Conservation (phyloP, 2,113 vertebrate species). For the Dissostichus mawsoni region DNA sequence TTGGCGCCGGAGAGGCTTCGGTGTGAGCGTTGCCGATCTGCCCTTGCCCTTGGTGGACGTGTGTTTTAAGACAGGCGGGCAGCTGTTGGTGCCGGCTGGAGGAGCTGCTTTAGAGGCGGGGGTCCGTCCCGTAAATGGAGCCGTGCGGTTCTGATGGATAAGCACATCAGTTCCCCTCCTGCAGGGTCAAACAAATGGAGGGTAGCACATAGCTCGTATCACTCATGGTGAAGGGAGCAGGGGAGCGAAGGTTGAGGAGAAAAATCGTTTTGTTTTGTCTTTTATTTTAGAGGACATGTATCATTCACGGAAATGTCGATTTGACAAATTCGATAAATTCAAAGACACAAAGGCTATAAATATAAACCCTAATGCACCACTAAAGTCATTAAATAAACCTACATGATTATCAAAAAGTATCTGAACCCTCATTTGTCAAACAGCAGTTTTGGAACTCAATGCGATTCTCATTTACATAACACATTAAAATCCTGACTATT, state of each 20-base stretch:
- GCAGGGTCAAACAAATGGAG: conserved; percentile 81
- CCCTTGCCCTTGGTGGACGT: conserved; percentile 79
- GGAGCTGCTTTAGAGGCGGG: conserved; percentile 76
- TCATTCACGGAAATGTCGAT: conserved; percentile 14
- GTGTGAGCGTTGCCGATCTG: conserved; percentile 60
- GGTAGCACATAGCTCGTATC: conserved; percentile 63
- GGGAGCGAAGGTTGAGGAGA: conserved; percentile 31
- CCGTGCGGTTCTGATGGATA: conserved; percentile 81
- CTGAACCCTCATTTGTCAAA: neutral
- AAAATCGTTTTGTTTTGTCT: neutral
- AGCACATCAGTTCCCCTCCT: conserved; percentile 78
- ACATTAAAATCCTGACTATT: neutral
- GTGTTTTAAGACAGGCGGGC: conserved; percentile 77
- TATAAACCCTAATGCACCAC: neutral
- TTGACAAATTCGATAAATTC: neutral
- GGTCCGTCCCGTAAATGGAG: conserved; percentile 79
- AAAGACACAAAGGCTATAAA: neutral
- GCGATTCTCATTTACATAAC: neutral
- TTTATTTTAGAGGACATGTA: conserved; percentile 20
- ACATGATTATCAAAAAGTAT: neutral
- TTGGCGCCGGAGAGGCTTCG: conserved; percentile 37
- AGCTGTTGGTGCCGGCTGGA: conserved; percentile 78
- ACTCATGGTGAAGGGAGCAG: conserved; percentile 68
- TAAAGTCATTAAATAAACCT: neutral
- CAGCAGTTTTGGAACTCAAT: neutral